Conservation (phyloP, 2,113 vertebrate species). For the Varanus salvator region DNA sequence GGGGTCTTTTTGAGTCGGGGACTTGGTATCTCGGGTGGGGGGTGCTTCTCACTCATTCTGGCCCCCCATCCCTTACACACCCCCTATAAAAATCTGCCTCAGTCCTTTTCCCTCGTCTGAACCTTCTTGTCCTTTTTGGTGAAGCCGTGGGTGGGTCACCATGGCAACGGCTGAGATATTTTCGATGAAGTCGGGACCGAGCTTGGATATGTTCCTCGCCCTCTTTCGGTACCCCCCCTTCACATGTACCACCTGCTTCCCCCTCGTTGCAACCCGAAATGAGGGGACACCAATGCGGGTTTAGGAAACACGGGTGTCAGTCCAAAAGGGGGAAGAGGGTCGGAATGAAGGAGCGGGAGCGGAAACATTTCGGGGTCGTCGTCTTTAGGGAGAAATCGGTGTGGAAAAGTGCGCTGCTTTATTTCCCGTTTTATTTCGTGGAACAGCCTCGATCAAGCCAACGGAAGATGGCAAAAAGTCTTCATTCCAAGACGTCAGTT, state of each 20-base stretch:
- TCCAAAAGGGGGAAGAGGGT: neutral
- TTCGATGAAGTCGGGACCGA: conserved; percentile 73
- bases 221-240: conserved; percentile 26
- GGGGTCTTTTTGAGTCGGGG: neutral
- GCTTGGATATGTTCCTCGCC: conserved; percentile 62
- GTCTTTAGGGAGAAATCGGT: neutral
- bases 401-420: too few species aligned
- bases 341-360: too few species aligned
- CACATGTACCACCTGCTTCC: neutral
- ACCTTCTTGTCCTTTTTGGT: conserved; percentile 55
- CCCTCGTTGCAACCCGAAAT: neutral
- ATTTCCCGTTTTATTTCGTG: too few species aligned
- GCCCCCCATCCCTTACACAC: neutral
- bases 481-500: too few species aligned
- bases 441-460: too few species aligned
- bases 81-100: conserved; percentile 25
- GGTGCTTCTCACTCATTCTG: neutral
- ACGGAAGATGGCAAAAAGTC: too few species aligned
- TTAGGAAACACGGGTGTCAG: neutral
- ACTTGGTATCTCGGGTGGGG: neutral
- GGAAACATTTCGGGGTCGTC: neutral
- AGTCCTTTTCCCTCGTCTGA: neutral
- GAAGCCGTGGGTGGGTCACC: conserved; percentile 73
- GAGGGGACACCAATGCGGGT: neutral
- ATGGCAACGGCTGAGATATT: conserved; percentile 73